phyloP scores from a whole-genome alignment of 2,113 vertebrate genomes.

The Athene noctua region DNA sequence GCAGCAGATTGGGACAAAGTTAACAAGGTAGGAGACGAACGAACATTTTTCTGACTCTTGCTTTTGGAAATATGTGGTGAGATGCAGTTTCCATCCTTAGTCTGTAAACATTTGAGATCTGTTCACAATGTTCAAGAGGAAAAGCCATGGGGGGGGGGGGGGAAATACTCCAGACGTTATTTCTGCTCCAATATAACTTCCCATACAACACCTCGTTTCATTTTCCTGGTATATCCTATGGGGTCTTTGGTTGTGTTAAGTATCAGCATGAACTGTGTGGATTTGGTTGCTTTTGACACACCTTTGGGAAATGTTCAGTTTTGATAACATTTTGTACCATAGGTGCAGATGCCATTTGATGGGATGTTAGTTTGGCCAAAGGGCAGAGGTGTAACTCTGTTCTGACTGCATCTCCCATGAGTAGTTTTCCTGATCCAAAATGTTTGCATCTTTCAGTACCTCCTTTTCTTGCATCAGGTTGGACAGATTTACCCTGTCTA shows the following conservation, averaged over 20 bases:
- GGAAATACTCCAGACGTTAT: not conserved
- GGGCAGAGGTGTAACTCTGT: not conserved
- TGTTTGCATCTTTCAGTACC: not conserved
- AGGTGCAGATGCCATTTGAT: not conserved
- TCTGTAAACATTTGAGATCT: not conserved
- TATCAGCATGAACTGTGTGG: not conserved
- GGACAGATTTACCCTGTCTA: not conserved
- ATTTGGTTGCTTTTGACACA: not conserved
- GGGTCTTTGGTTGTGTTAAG: not conserved
- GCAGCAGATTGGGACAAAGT: conserved; percentile 97
- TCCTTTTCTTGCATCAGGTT: not conserved
- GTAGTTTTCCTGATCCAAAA: not conserved
- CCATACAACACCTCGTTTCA: not conserved
- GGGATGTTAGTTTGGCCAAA: not conserved
- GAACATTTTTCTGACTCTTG: not conserved
- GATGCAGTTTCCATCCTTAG: not conserved
- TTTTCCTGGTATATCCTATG: not conserved
- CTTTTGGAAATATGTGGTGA: not conserved
- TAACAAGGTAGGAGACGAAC: conserved; percentile 83
- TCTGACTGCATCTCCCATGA: not conserved
- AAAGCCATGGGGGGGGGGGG: not conserved
- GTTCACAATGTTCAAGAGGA: not conserved
- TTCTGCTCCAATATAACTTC: not conserved
- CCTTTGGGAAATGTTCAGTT: not conserved
- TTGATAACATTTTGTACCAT: not conserved